Conservation (phyloP, 2,888 invertebrate species). For the Taphrorychus bicolor region DNA sequence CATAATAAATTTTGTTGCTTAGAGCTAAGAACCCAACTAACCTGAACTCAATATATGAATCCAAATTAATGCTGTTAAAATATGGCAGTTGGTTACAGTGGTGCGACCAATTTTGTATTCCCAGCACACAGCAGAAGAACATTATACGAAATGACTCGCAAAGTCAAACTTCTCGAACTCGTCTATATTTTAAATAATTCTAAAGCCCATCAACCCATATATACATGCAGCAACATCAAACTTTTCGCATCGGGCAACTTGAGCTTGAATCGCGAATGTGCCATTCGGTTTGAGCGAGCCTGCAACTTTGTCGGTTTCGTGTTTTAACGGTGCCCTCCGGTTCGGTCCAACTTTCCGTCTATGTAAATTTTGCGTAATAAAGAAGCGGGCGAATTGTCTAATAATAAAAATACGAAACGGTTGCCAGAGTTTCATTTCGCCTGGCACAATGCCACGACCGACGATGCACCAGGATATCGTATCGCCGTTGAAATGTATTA, state of each 20-base stretch:
- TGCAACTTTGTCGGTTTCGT: slow-evolving; percentile 37
- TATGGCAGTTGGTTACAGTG: background rate
- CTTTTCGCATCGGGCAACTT: slow-evolving; percentile 16
- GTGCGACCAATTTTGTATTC: background rate
- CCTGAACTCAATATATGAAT: too few species aligned
- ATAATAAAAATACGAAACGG: slow-evolving; percentile 50
- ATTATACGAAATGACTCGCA: slow-evolving; percentile 4
- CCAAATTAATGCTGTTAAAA: background rate
- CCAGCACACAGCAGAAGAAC: slow-evolving; percentile 2
- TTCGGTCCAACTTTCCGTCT: slow-evolving; percentile 46
- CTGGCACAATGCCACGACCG: slow-evolving; percentile 46
- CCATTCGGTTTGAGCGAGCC: slow-evolving; percentile 30
- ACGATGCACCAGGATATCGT: slow-evolving; percentile 43
- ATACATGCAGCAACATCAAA: slow-evolving; percentile 3
- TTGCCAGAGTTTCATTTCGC: slow-evolving; percentile 42
- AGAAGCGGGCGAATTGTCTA: slow-evolving; percentile 51
- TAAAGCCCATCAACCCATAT: slow-evolving; percentile 5
- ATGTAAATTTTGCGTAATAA: slow-evolving; percentile 52
- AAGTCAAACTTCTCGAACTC: slow-evolving; percentile 5
- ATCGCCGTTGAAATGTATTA: slow-evolving; percentile 27
- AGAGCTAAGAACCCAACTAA: background rate
- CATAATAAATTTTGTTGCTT: slow-evolving; percentile 1
- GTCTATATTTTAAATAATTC: slow-evolving; percentile 7
- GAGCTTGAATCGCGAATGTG: slow-evolving; percentile 37
- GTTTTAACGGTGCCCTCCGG: slow-evolving; percentile 39